phyloP scores from a whole-genome alignment of 2,888 invertebrate species.

The Tupiocoris notatus region DNA sequence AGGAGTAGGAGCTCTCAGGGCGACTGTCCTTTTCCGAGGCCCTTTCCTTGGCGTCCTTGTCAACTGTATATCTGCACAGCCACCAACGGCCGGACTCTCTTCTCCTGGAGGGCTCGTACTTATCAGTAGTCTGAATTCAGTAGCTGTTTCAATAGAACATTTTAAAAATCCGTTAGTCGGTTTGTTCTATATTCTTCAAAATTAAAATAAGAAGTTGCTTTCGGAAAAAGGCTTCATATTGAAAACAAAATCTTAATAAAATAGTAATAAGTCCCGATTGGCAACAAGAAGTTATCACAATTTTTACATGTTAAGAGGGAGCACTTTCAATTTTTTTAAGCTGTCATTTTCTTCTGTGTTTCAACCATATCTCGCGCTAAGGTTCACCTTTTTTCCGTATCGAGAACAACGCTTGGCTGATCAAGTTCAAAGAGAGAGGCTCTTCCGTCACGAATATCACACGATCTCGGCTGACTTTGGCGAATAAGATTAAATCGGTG shows the following conservation, averaged over 20 bases:
- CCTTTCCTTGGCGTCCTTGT: constrained; percentile 64
- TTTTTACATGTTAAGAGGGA: too few species aligned
- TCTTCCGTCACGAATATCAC: constrained; percentile 86
- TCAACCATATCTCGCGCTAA: too few species aligned
- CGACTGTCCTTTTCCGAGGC: constrained; percentile 67
- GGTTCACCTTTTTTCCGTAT: constrained; percentile 74
- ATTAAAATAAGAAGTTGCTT: too few species aligned
- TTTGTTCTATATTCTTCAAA: too few species aligned
- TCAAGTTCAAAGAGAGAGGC: constrained; percentile 72
- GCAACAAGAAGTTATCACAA: too few species aligned
- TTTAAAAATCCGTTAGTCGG: too few species aligned
- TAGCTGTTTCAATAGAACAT: too few species aligned
- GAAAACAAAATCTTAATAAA: too few species aligned
- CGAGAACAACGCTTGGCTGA: constrained; percentile 81
- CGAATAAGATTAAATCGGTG: constrained; percentile 79
- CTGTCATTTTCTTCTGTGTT: too few species aligned
- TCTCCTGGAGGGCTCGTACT: constrained; percentile 59
- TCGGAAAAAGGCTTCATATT: too few species aligned
- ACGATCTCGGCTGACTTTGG: constrained; percentile 80
- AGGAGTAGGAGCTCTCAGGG: constrained; percentile 75
- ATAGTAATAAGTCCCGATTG: too few species aligned
- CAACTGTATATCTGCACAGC: constrained; percentile 62
- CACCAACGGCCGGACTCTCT: constrained; percentile 67
- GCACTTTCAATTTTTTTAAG: too few species aligned
- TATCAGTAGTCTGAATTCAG: constrained; percentile 76